A percentile compares a stretch with the other conserved stretches of the same genome.
phyloP scores from a whole-genome alignment of 1,140 invertebrate genomes.

The Drosophila pallidifrons region DNA sequence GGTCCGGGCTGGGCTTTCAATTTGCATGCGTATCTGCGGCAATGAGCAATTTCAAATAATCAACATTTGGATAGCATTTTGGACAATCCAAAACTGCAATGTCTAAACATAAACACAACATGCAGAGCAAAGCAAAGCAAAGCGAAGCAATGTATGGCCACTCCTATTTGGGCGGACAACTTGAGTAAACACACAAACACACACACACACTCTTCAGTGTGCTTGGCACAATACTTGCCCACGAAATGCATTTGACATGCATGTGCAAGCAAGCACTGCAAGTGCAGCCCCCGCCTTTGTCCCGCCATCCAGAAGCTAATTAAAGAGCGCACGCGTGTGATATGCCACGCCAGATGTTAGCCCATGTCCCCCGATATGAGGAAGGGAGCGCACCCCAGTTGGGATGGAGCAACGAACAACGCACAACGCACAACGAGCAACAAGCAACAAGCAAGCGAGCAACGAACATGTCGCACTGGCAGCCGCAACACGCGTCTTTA shows the following conservation, averaged over 20 bases:
- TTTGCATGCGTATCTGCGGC: conserved; percentile 44
- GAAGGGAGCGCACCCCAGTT: conserved; percentile 15
- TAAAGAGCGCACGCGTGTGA: conserved; percentile 77
- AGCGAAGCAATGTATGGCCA: conserved; percentile 4
- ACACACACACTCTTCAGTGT: background rate
- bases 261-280: conserved; percentile 45
- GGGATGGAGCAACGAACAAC: background rate
- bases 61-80: conserved; percentile 57
- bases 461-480: conserved; percentile 41
- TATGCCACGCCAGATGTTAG: conserved; percentile 73
- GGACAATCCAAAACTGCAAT: conserved; percentile 51
- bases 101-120: conserved; percentile 57
- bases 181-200: conserved; percentile 56
- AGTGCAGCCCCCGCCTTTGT: background rate
- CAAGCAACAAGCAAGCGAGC: background rate
- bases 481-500: conserved; percentile 39
- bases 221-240: conserved; percentile 42
- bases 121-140: background rate
- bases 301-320: conserved; percentile 53
- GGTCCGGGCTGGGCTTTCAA: conserved; percentile 20
- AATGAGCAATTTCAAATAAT: conserved; percentile 44
- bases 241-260: conserved; percentile 64
- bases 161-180: conserved; percentile 34
- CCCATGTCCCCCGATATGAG: conserved; percentile 12
- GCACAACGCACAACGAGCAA: too few relatives aligned